Conservation (phyloP, 2,797 vertebrate genomes). For the Schizopygopsis malacanthus region DNA sequence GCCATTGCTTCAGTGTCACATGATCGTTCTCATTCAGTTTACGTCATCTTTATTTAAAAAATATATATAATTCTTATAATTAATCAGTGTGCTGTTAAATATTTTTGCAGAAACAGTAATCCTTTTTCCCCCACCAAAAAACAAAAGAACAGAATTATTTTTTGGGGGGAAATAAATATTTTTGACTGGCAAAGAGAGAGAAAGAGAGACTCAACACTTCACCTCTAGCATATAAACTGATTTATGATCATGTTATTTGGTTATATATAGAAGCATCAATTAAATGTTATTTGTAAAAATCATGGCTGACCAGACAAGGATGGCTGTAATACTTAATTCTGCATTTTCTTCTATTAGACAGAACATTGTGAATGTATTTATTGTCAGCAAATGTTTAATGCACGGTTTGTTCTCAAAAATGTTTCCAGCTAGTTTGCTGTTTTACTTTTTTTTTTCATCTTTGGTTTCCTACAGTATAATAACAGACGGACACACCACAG, state of each 20-base stretch:
- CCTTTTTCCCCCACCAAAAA: not conserved
- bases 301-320: not conserved
- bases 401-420: not conserved
- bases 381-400: not conserved
- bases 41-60: not conserved
- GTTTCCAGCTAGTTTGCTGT: not conserved
- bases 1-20: not conserved
- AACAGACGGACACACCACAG: constrained; percentile 39
- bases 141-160: too few relatives aligned
- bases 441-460: not conserved
- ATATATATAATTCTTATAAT: not conserved
- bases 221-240: not conserved
- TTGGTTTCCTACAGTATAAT: not conserved
- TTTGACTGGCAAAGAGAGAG: too few relatives aligned
- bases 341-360: not conserved
- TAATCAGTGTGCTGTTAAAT: not conserved
- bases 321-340: not conserved
- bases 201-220: not conserved
- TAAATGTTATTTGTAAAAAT: not conserved
- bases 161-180: too few relatives aligned
- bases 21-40: not conserved
- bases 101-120: not conserved
- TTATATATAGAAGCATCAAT: not conserved
- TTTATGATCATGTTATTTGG: not conserved
- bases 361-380: not conserved